Evolutionary conservation across 1,140 invertebrate species (phyloP), one percentile per base, ranked within the genome.

Genomic region (Macrosteles quadrilineatus): DNA sequence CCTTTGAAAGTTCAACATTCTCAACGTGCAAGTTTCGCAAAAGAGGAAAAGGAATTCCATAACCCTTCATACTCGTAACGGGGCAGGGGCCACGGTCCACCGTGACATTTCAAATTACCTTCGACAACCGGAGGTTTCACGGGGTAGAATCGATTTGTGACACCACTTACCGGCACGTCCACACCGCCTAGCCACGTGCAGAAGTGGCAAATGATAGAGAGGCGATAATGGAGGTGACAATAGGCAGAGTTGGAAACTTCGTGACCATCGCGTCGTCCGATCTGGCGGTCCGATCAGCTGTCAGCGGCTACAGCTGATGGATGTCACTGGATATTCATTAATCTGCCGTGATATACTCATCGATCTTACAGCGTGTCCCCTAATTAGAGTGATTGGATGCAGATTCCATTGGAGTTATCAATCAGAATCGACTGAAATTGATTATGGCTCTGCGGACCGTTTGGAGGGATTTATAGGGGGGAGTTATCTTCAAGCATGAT

Each of bases 201-300:
- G 47, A 50, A 50, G n/a, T 50, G 47, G n/a, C 14, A 50, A 19
- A 50, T 19, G 36, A 40, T 50, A 19, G 6, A 50, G 47, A 4
- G 6, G 21, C n/a, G 47, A 50, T 50, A 50, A 50, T 50, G 47
- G 47, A 50, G 47, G 47, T 50, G 47, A 50, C 47, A 50, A 50
- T 3, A 50, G 47, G 47, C 47, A 6, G 47, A 21, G 47, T 3
- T 9, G 47, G 47, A n/a, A 50, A 21, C 14, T 19, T 50, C 47
- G 47, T 50, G 47, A 50, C 47, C 6, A n/a, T 19, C 47, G 14
- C 14, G n/a, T n/a, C n/a, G 32, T 36, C 14, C 32, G 4, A 14
- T 36, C 32, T 14, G 14, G 4, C 4, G 32, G 32, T 14, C 32
- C 32, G 32, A 36, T 14, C 4, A 4, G 32, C 4, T 36, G 32